Conservation (phyloP, 2,888 invertebrate species). For the Zele albiditarsus region DNA sequence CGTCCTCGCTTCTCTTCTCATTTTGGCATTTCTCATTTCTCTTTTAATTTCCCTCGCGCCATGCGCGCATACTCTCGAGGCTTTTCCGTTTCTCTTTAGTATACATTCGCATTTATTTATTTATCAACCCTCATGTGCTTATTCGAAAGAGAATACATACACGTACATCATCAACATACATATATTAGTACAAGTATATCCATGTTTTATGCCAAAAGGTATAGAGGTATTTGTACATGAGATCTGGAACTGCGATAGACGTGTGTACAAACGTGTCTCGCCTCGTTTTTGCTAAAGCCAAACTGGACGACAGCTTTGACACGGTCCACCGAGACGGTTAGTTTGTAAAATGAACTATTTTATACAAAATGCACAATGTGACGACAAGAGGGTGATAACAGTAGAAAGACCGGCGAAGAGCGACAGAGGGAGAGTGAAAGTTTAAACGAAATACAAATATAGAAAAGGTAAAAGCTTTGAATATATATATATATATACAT, state of each 20-base stretch:
- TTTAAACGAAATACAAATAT: background rate
- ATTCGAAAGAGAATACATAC: constrained; percentile 35
- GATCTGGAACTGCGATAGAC: constrained; percentile 38
- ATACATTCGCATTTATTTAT: constrained; percentile 26
- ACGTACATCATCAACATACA: constrained; percentile 25
- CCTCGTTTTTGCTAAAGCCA: constrained; percentile 45
- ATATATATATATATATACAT: constrained; percentile 3
- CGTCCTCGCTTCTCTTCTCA: constrained; percentile 4
- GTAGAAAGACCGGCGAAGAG: background rate
- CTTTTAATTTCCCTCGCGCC: constrained; percentile 43
- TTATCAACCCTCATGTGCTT: constrained; percentile 39
- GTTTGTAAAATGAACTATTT: constrained; percentile 51
- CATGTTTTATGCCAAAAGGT: constrained; percentile 35
- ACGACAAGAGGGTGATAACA: constrained; percentile 31
- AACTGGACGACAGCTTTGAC: constrained; percentile 50
- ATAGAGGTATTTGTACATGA: background rate
- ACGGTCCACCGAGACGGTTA: constrained; percentile 47
- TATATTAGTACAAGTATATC: constrained; percentile 28
- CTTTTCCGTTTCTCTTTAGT: constrained; percentile 38
- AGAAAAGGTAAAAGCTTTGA: constrained; percentile 3
- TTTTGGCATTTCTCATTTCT: constrained; percentile 12
- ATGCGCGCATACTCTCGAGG: constrained; percentile 30
- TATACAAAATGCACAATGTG: constrained; percentile 29
- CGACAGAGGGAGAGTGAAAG: too few relatives aligned
- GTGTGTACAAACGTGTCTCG: constrained; percentile 30